Evolutionary conservation across 2,888 invertebrate species (phyloP), one percentile per base, ranked within the genome.

Genomic region (Drosophila planitibia): DNA sequence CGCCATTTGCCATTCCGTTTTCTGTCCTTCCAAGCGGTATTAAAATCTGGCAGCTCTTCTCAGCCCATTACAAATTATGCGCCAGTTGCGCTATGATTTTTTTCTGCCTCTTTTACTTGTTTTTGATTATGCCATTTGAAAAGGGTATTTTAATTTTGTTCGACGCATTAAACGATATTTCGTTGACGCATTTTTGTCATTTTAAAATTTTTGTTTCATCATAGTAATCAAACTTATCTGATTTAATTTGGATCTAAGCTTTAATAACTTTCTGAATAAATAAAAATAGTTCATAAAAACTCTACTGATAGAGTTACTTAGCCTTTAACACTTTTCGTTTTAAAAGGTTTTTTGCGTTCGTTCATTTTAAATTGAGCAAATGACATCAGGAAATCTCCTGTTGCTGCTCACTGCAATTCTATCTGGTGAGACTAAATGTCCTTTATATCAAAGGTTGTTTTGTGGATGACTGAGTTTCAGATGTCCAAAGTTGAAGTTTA

Each of bases 1-100:
- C 67, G 83, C 80, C 85, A 82, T 75, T 72, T 74, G 69, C 60
- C 76, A 83, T 88, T 83, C 74, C 58, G 52, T 44, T 32, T 41
- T 65, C 74, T 80, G 86, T 88, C 85, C 35, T 54, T 78, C 67
- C 54, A 51, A 67, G 32, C 32, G 59, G 76, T 76, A 84, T 81
- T 77, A 74, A 81, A 81, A 82, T 74, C 81, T 58, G 59, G 52
- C 69, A 72, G 67, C 64, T 32, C 41, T 59, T 67, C 58, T 69
- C 61, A 51, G 64, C 28, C 64, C 58, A 75, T 80, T 70, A 61
- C 68, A 70, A 70, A 63, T 68, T 60, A 72, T 74, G 61, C 60
- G 37, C n/a, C 39, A 70, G 49, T 39, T 25, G 14, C 25, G 52
- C 49, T 44, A 25, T 51, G 57, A 55, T 55, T 70, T 59, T 61